Percentiles rank a stretch among this genome's conserved stretches.
These are phyloP conservation scores for Ptychodera flava DNA, from an alignment of 35 echinoderm and acorn worm species.

Conservation along the genomic window DNA sequence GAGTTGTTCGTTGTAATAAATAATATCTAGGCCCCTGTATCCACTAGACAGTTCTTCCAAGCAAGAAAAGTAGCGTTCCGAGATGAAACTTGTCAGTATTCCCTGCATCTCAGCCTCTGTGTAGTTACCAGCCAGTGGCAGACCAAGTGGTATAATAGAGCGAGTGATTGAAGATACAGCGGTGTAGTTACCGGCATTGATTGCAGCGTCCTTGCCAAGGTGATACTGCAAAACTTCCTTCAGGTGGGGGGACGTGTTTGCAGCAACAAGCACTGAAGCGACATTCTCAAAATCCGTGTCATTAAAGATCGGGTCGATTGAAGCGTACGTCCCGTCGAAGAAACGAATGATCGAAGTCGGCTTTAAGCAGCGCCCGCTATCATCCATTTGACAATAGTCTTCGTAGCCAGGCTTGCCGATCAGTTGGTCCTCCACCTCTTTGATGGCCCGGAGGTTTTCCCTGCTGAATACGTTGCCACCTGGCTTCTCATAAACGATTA, in stretches of 20 bases:
- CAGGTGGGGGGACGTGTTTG: background rate
- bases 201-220: background rate
- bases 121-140: background rate
- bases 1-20: background rate
- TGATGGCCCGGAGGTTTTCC: background rate
- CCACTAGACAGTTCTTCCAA: background rate
- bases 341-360: background rate
- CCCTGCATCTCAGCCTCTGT: background rate
- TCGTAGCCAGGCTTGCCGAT: background rate
- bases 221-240: background rate
- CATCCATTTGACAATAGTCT: conserved; percentile 4
- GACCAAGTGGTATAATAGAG: background rate
- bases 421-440: background rate
- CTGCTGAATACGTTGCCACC: conserved; percentile 3
- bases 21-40: background rate
- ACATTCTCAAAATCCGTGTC: conserved; percentile 12
- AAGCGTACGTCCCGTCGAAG: conserved; percentile 7
- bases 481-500: background rate
- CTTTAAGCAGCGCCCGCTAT: background rate
- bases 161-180: background rate
- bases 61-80: background rate
- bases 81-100: background rate
- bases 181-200: background rate
- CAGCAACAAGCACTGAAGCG: background rate
- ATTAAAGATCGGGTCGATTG: background rate